Evolutionary conservation across 2,113 vertebrate species (phyloP).

Genomic region (Haemorhous mexicanus): DNA sequence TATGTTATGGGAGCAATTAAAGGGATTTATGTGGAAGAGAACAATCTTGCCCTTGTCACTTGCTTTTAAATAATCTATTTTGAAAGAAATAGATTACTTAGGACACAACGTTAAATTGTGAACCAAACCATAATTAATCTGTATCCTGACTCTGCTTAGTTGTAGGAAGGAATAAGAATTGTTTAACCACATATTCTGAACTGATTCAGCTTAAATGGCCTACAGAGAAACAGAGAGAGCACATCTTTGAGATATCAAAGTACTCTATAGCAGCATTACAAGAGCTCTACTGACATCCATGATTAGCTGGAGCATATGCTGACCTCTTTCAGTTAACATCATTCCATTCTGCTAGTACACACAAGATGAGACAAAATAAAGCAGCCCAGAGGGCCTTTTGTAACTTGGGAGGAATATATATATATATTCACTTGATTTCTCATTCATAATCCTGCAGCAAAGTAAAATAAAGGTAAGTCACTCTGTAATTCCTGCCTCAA

Average conservation of each 20-base stretch:
- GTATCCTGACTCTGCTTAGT: background rate
- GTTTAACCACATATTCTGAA: background rate
- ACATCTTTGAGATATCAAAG: background rate
- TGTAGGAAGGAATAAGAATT: background rate
- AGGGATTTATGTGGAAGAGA: constrained; percentile 21
- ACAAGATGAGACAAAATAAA: background rate
- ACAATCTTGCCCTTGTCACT: constrained; percentile 10
- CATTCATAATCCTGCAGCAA: background rate
- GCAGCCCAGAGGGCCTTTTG: background rate
- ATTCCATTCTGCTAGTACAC: background rate
- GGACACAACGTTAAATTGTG: background rate
- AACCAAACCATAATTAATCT: constrained; percentile 34
- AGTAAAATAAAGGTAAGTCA: background rate
- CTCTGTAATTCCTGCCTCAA: background rate
- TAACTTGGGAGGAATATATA: background rate
- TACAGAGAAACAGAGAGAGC: background rate
- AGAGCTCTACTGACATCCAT: background rate
- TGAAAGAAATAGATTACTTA: constrained; percentile 40
- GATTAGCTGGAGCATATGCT: constrained; percentile 19
- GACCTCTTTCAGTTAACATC: constrained; percentile 39
- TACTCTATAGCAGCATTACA: background rate
- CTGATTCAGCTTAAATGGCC: background rate
- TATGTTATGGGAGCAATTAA: background rate
- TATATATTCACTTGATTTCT: background rate
- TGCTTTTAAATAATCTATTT: constrained; percentile 21